Conservation (phyloP, 1,140 invertebrate species). For the Dinothrombium tinctorium region DNA sequence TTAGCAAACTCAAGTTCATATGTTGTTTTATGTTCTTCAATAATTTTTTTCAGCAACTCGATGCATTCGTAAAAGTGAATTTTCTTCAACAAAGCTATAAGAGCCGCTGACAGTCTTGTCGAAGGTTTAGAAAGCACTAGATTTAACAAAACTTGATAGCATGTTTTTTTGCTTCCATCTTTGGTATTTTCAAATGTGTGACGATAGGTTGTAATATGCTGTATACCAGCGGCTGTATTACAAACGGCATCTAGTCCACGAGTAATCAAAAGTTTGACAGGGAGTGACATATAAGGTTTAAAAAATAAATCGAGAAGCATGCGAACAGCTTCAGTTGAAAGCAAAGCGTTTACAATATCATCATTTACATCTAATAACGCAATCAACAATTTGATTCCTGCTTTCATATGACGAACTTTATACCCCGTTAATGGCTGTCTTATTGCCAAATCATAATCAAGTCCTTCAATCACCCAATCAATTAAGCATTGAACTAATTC, state of each 20-base stretch:
- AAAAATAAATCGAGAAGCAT: slow-evolving; percentile 49
- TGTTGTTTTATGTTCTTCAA: too few species aligned
- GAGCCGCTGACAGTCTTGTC: slow-evolving; percentile 25
- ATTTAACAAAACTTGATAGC: slow-evolving; percentile 46
- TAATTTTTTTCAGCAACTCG: neutral
- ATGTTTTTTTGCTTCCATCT: slow-evolving; percentile 22
- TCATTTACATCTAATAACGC: slow-evolving; percentile 26
- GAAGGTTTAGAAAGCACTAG: slow-evolving; percentile 39
- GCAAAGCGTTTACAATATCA: slow-evolving; percentile 4
- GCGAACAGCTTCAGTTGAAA: slow-evolving; percentile 34
- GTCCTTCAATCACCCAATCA: slow-evolving; percentile 41
- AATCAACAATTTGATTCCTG: slow-evolving; percentile 57
- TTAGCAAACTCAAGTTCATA: too few species aligned
- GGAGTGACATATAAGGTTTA: slow-evolving; percentile 63
- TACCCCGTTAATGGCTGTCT: slow-evolving; percentile 57
- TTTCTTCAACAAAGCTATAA: slow-evolving; percentile 57
- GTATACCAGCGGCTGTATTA: slow-evolving; percentile 35
- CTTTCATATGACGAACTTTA: slow-evolving; percentile 80
- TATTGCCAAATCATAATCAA: slow-evolving; percentile 56
- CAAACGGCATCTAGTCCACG: slow-evolving; percentile 45
- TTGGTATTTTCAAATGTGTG: neutral
- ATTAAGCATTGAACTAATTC: slow-evolving; percentile 20
- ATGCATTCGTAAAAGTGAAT: slow-evolving; percentile 48
- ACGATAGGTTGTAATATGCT: slow-evolving; percentile 21
- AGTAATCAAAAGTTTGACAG: slow-evolving; percentile 64